phyloP scores from a whole-genome alignment of 2,888 invertebrate genomes.

The Mellilla xanthometata region DNA sequence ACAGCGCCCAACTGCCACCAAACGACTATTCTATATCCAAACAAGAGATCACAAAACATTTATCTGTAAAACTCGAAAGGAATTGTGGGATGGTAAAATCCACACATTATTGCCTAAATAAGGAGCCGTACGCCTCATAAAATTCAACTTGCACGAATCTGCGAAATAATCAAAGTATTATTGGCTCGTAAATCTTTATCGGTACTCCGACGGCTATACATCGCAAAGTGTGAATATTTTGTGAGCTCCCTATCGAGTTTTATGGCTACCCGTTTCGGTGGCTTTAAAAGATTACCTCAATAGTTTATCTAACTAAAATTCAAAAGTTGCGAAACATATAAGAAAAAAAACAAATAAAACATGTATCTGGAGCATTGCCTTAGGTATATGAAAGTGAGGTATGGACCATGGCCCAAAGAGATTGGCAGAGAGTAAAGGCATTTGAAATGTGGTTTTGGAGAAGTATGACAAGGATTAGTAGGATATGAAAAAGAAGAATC shows the following conservation, averaged over 20 bases:
- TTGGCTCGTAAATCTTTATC: conserved; percentile 76
- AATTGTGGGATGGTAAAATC: conserved; percentile 53
- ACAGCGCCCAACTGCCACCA: conserved; percentile 6
- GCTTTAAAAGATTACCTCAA: conserved; percentile 33
- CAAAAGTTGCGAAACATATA: too few species aligned
- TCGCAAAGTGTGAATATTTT: conserved; percentile 66
- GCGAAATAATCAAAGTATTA: conserved; percentile 77
- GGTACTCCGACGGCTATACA: conserved; percentile 48
- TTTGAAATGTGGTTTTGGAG: too few species aligned
- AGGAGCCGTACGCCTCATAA: conserved; percentile 68
- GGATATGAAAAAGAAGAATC: too few species aligned
- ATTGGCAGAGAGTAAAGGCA: too few species aligned
- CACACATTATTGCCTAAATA: conserved; percentile 68
- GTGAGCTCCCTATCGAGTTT: conserved; percentile 56
- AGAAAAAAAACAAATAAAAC: too few species aligned
- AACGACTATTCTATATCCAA: conserved; percentile 13
- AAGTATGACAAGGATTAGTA: too few species aligned
- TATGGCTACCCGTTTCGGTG: conserved; percentile 35
- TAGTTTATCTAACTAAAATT: too few species aligned
- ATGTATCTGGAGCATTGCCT: too few species aligned
- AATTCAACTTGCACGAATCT: conserved; percentile 72
- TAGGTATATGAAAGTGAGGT: too few species aligned
- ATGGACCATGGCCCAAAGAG: too few species aligned
- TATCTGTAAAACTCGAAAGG: conserved; percentile 33
- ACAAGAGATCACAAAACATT: conserved; percentile 33